Base-by-base conservation (phyloP, 2,888 invertebrate species). In the Abrostola tripartita region DNA sequence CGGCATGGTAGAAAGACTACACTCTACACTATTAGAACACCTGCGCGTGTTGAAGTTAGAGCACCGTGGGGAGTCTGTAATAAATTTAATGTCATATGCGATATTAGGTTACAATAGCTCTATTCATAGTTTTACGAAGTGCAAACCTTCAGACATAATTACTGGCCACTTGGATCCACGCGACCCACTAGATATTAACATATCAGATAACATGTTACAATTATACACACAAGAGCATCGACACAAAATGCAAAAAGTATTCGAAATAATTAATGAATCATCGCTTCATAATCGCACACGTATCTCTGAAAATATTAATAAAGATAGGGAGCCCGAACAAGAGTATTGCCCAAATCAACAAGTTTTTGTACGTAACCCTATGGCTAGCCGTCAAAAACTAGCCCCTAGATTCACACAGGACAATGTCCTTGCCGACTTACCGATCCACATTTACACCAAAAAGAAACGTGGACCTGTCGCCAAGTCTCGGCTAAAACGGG, bases 111-210 rank as follows among this genome's bases (percentile, higher is more conserved):
- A 80, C 36, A 83, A 81, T 52, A 75, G 24, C 24, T 24, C 24
- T 24, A 24, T 24, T 24, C 24, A 24, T 24, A 24, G 24, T 24
- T 24, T 24, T 9, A 41, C 41, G 11, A 41, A 11, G 11, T 41
- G 41, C 11, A 41, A 71, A 60, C 81, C 81, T 5, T 47, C 66
- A 8, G 80, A 84, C 5, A 6, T 84, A 6, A 64, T 81, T 11
- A 75, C 52, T 6, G 81, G 82, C 12, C 79, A 79, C n/a, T 63
- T 66, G n/a, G 76, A 76, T 49, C 77, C 79, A 0, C 47, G 77
- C 8, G 70, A 78, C 40, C 68, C 73, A 0, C 2, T 69, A 0
- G 70, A 77, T 14, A 40, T 78, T 1, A 59, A 77, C 12, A 0
- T 81, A 5, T 12, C 74, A 0, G 40, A 52, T 12, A 56, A 70